A percentile compares a stretch with the other conserved stretches of the same genome.
These are phyloP conservation scores for Myathropa florea DNA, from an alignment of 2,888 invertebrate genomes.

Conservation along the genomic window DNA sequence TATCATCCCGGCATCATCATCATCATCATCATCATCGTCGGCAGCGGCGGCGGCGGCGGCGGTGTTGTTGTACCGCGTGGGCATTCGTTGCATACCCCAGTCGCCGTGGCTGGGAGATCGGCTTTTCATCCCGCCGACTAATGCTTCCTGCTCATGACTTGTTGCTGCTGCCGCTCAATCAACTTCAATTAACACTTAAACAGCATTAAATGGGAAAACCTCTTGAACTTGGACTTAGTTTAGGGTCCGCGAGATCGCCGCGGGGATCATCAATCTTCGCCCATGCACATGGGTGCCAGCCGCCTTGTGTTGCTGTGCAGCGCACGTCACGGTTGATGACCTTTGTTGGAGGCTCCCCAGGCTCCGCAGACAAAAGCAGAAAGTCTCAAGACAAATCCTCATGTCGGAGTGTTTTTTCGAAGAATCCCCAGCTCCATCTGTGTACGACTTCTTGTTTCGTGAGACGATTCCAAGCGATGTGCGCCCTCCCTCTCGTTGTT, in stretches of 20 bases:
- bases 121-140: constrained; percentile 6
- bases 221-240: constrained; percentile 64
- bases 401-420: constrained; percentile 18
- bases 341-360: constrained; percentile 20
- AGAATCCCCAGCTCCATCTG: constrained; percentile 36
- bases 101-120: constrained; percentile 2
- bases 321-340: constrained; percentile 55
- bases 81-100: constrained; percentile 37
- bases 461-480: constrained; percentile 39
- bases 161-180: constrained; percentile 64
- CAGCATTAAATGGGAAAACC: constrained; percentile 58
- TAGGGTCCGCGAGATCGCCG: constrained; percentile 49
- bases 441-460: too few relatives aligned
- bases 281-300: constrained; percentile 11
- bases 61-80: constrained; percentile 5
- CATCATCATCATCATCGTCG: constrained; percentile 24
- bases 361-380: not conserved
- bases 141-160: constrained; percentile 44
- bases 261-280: constrained; percentile 60
- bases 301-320: not conserved
- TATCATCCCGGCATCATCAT: constrained; percentile 4
- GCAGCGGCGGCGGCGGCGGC: too few relatives aligned
- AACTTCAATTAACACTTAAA: constrained; percentile 68
- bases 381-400: constrained; percentile 15
- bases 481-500: not conserved